A percentile compares a stretch with the other conserved stretches of the same genome.
These are phyloP conservation scores for Polietes domitor DNA, from an alignment of 2,888 invertebrate species.

Conservation along the genomic window DNA sequence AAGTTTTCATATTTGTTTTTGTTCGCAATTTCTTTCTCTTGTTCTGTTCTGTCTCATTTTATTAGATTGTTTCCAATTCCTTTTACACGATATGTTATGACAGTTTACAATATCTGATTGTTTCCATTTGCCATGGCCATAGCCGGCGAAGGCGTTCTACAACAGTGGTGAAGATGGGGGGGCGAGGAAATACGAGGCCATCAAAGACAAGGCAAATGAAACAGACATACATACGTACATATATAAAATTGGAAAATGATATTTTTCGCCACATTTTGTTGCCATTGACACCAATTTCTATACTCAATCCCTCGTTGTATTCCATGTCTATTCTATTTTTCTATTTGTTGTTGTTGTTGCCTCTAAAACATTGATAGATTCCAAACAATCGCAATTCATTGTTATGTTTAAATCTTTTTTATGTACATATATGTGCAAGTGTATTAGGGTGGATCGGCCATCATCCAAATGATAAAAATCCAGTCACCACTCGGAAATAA, in stretches of 20 bases:
- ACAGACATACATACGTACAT: no score
- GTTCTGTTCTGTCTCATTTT: slow-evolving; percentile 41
- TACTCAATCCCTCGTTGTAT: not conserved
- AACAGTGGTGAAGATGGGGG: not conserved
- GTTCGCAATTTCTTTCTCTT: not conserved
- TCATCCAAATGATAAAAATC: no score
- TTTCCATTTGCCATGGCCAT: slow-evolving; percentile 26
- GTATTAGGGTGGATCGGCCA: not conserved
- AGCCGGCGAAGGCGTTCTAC: no score
- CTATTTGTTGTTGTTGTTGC: slow-evolving; percentile 11
- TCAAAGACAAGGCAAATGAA: slow-evolving; percentile 34
- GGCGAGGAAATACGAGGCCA: not conserved
- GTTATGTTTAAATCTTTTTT: slow-evolving; percentile 10
- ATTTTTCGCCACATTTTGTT: slow-evolving; percentile 47
- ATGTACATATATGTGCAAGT: not conserved
- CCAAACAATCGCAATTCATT: slow-evolving; percentile 16
- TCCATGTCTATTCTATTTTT: not conserved
- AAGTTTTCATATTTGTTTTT: not conserved
- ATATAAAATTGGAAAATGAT: slow-evolving; percentile 52
- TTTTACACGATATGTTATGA: slow-evolving; percentile 11
- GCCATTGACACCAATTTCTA: slow-evolving; percentile 57
- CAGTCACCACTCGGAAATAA: no score
- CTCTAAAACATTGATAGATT: slow-evolving; percentile 42
- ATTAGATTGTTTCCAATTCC: slow-evolving; percentile 52
- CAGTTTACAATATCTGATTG: slow-evolving; percentile 47